These are phyloP conservation scores for Archilochus colubris DNA, from an alignment of 2,113 vertebrate genomes.

Conservation along the genomic window DNA sequence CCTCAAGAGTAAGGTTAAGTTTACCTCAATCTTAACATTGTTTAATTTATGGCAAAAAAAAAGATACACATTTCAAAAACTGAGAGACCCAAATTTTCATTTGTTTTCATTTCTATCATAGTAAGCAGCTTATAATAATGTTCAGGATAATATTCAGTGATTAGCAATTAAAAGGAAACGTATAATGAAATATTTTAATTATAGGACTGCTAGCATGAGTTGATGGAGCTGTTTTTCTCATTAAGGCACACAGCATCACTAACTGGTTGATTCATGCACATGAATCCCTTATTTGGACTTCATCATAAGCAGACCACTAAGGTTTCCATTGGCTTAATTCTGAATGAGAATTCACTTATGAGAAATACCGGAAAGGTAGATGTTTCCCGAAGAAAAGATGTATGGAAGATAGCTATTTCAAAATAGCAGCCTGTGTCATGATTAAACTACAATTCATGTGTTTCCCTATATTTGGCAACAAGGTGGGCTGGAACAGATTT, in stretches of 20 bases:
- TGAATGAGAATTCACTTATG: conserved; percentile 34
- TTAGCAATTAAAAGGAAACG: conserved; percentile 49
- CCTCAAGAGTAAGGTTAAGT: neutral
- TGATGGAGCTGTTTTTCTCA: conserved; percentile 56
- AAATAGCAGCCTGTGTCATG: neutral
- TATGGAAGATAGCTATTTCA: neutral
- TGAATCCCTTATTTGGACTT: conserved; percentile 35
- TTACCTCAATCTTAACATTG: neutral
- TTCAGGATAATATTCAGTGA: neutral
- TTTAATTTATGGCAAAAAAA: conserved; percentile 5
- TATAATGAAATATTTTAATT: conserved; percentile 60
- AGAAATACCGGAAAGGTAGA: neutral
- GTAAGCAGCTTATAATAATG: neutral
- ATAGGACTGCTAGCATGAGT: conserved; percentile 13
- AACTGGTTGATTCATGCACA: neutral
- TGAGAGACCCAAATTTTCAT: neutral
- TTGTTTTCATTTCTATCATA: conserved; percentile 24
- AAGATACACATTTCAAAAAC: neutral
- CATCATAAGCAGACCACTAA: neutral
- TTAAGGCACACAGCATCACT: conserved; percentile 48
- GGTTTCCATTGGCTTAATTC: conserved; percentile 51
- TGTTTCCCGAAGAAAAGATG: neutral
- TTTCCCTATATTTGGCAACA: neutral
- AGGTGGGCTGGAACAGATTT: neutral
- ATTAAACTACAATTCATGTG: neutral